Evolutionary conservation across 1,140 invertebrate species (phyloP).

Genomic region (Procambarus virginalis): DNA sequence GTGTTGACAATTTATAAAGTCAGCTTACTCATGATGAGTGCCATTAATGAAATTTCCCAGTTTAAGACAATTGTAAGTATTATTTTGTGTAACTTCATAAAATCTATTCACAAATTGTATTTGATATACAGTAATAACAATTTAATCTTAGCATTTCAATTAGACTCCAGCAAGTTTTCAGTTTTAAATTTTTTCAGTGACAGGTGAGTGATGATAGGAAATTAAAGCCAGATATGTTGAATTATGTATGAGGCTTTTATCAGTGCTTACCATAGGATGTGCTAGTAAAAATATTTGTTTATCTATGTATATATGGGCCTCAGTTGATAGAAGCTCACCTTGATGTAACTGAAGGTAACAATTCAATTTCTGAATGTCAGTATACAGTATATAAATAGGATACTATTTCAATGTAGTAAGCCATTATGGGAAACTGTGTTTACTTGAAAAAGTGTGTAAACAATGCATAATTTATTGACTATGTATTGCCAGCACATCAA

Average conservation of each 20-base stretch:
- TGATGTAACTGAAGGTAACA: neutral
- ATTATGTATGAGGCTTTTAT: neutral
- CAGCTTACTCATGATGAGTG: neutral
- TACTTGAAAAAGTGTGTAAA: neutral
- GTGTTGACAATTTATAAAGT: neutral
- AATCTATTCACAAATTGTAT: neutral
- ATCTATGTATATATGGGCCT: neutral
- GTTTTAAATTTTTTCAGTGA: neutral
- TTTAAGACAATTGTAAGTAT: neutral
- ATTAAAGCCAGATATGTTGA: neutral
- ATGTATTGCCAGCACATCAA: neutral
- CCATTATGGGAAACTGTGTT: constrained; percentile 6
- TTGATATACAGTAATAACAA: neutral
- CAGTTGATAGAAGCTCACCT: constrained; percentile 1
- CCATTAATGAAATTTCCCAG: neutral
- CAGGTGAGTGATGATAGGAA: neutral
- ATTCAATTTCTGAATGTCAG: neutral
- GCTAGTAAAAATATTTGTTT: neutral
- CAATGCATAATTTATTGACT: neutral
- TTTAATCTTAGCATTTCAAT: neutral
- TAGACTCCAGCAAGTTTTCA: neutral
- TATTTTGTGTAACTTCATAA: neutral
- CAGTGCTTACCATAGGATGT: neutral
- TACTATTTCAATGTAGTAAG: neutral
- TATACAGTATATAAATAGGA: constrained; percentile 1